These are phyloP conservation scores for Neofelis nebulosa DNA, from an alignment of 2,113 vertebrate species.

Conservation along the genomic window DNA sequence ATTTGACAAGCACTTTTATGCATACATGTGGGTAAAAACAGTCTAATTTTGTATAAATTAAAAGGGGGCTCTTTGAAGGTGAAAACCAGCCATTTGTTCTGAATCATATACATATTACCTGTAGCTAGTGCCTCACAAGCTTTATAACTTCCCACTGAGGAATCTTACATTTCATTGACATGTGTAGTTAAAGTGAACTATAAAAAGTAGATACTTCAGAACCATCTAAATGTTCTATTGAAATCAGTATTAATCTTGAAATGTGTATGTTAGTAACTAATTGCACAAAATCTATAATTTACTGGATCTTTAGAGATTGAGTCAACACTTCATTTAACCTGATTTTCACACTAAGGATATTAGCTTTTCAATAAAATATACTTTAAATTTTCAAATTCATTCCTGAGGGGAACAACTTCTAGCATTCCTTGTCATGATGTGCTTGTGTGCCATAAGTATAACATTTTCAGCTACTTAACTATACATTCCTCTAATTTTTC, in stretches of 20 bases:
- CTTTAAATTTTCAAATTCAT: slow-evolving; percentile 54
- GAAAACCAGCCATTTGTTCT: not conserved
- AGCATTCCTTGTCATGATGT: slow-evolving; percentile 18
- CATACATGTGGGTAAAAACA: slow-evolving; percentile 38
- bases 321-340: slow-evolving; percentile 39
- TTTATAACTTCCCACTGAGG: not conserved
- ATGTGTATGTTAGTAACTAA: slow-evolving; percentile 36
- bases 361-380: slow-evolving; percentile 34
- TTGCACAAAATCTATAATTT: slow-evolving; percentile 50
- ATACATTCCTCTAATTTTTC: slow-evolving; percentile 59
- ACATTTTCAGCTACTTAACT: slow-evolving; percentile 42
- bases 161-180: slow-evolving; percentile 1
- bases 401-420: not conserved
- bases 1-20: slow-evolving; percentile 73
- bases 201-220: slow-evolving; percentile 24
- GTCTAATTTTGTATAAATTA: slow-evolving; percentile 59
- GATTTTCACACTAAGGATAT: slow-evolving; percentile 41
- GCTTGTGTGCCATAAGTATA: not conserved
- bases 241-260: slow-evolving; percentile 40
- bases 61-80: not conserved
- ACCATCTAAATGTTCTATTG: not conserved
- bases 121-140: slow-evolving; percentile 65
- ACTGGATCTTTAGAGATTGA: slow-evolving; percentile 14
- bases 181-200: slow-evolving; percentile 11
- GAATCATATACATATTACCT: not conserved